Evolutionary conservation across 2,113 vertebrate species (phyloP), one percentile per base, ranked within the genome.

Genomic region (human): DNA sequence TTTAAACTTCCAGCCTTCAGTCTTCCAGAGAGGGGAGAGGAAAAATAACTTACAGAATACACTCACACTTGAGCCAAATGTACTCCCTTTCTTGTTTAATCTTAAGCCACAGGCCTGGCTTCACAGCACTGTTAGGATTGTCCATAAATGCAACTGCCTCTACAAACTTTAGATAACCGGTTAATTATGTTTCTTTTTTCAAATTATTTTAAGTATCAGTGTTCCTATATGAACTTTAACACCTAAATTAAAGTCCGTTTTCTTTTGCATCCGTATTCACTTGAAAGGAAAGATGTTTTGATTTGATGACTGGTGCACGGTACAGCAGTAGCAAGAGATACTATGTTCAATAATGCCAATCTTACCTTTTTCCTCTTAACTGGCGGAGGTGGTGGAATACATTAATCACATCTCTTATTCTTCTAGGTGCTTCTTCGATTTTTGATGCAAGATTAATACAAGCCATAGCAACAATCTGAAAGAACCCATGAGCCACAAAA

Each of bases 401-500:
- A 45, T 99, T 99, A 98, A 99, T 99, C 98, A 99, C 99, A 27
- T 99, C 99, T 98, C 99, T 99, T 99, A 99, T 99, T 90, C 99
- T 99, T 35, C 99, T 98, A 3, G 99, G 99, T 0, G 99, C 99
- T 99, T 99, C 99, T 98, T 99, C 99, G 0, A 99, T 99, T 98
- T 99, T 99, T 93, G 99, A 99, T 5, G 99, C 99, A 97, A 99
- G 98, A 99, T 99, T 99, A 98, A 99, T 99, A 98, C 99, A 99
- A 95, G 99, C 99, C 99, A 99, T 99, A 2, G 99, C 99, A 98
- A 99, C 99, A 99, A 99, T 99, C 99, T 99, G 98, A 55, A 98
- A 93, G 2, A 98, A 98, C 23, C 14, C 94, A 94, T 0, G 18
- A 75, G 4, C 38, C 0, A 97, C 59, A 76, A 83, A 85, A 84